phyloP scores from a whole-genome alignment of 2,797 vertebrate species.

The Etheostoma nigrum region DNA sequence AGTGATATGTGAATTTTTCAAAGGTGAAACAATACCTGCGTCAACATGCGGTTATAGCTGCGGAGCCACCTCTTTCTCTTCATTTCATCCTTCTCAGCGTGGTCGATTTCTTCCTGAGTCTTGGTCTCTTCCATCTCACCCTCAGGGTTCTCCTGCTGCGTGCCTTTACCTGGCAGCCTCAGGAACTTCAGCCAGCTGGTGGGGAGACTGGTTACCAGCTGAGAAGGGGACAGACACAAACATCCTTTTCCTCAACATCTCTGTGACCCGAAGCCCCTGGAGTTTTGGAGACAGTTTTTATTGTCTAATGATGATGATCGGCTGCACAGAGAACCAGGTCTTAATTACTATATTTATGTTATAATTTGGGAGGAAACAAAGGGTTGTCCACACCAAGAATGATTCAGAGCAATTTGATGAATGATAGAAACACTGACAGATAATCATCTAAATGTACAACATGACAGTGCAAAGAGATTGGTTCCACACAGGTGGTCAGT shows the following conservation, averaged over 20 bases:
- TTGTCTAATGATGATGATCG: neutral
- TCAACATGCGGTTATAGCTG: slow-evolving; percentile 95
- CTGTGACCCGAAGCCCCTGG: neutral
- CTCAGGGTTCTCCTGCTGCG: slow-evolving; percentile 92
- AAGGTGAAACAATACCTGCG: slow-evolving; percentile 86
- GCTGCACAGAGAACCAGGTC: slow-evolving; percentile 1
- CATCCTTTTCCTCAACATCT: neutral
- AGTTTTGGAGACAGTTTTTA: neutral
- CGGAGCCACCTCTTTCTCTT: slow-evolving; percentile 90
- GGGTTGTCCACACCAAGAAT: no score
- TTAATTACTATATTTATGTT: no score
- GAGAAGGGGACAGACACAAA: slow-evolving; percentile 15
- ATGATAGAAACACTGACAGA: no score
- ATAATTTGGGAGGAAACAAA: no score
- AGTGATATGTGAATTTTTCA: no score
- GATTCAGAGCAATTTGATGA: no score
- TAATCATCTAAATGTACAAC: no score
- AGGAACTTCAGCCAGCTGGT: slow-evolving; percentile 95
- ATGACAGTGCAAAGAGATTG: no score
- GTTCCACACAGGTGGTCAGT: no score
- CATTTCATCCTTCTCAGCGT: slow-evolving; percentile 92
- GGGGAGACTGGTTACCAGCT: slow-evolving; percentile 94
- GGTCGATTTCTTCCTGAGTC: slow-evolving; percentile 94
- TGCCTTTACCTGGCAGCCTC: slow-evolving; percentile 93
- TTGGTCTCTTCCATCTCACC: slow-evolving; percentile 92